Base-by-base conservation (phyloP, 1,140 invertebrate species). In the Bombus difficillimus region DNA sequence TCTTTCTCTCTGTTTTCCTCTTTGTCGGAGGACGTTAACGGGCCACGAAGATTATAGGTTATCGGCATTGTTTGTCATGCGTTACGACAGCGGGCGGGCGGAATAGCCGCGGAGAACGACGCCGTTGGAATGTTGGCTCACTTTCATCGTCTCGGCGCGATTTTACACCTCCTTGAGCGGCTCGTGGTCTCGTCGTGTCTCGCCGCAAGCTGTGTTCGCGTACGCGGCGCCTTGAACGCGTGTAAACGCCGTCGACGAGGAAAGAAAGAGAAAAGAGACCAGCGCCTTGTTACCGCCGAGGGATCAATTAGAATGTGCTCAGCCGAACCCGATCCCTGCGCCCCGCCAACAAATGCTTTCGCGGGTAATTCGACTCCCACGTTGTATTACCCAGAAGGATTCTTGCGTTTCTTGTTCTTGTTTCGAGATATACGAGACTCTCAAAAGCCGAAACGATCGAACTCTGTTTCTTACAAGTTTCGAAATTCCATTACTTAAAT, bases 31-130 rank as follows among this genome's bases (percentile, higher is more conserved):
- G 82, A 78, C 64, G 82, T 57, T 69, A 77, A 78, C 74, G 64
- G 62, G 43, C 74, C 32, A 18, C 34, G 81, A 78, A 78, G 74
- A 83, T 83, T 83, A 83, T 69, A 73, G 82, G 74, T 78, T 83
- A 83, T 83, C 74, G 82, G 53, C 47, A 83, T 69, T 78, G 82
- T 78, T 83, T 83, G 82, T 83, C 82, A 69, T 57, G 82, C 82
- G 74, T 83, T 83, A 43, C 82, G 82, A 78, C 82, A 77, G 64
- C 71, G 71, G 47, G 37, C 79, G n/a, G 69, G 15, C 37, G 22
- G 78, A 53, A 47, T 53, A 43, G 43, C 37, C 37, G 57, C 28
- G 32, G 75, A 41, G 57, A 62, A 62, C 57, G 71, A 64, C 72
- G 43, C 22, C 47, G 62, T 8, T 47, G 82, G 73, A 77, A 83